Evolutionary conservation across 1,140 invertebrate genomes (phyloP), one percentile per base, ranked within the genome.

Genomic region (Diachasma alloeum): DNA sequence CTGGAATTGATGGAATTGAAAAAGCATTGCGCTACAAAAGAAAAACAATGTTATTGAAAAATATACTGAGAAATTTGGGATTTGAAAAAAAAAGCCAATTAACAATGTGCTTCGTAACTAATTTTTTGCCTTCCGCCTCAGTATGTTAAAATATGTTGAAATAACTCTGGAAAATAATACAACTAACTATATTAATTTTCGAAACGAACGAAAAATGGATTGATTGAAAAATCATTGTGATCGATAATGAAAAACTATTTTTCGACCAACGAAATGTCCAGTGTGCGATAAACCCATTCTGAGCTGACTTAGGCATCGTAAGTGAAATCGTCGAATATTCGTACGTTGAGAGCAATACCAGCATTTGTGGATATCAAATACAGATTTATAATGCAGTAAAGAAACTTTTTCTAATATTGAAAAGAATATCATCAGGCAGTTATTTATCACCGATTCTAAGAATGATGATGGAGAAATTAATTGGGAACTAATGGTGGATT

Each of bases 201-300:
- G 10, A 42, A 11, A 42, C 10, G 39, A 42, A 42, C 9, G 39
- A 42, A 42, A 42, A 10, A 42, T 42, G 39, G 4, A 42, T 42
- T 42, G 39, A 13, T 42, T 9, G 39, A 26, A 63, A 63, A 63
- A 63, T 63, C 3, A 11, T 24, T 3, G 22, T 15, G 8, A 26
- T 63, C 59, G 59, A 24, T 22, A 5, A 5, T 15, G 24, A 24
- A 31, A 26, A 31, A 24, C 2, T 26, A 66, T 66, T 26, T 31
- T 15, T 9, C 39, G 72, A 56, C 10, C 68, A 63, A 73, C 72
- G 53, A 36, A 68, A 74, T 87, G 84, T 88, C 87, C 87, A 89
- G 88, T 87, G 86, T 88, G 87, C 85, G 87, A 89, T 88, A 88
- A 81, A 87, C 87, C 88, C 87, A 88, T 82, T 86, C 79, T 86